Conservation (phyloP, 2,888 invertebrate genomes). For the Tachina fera region DNA sequence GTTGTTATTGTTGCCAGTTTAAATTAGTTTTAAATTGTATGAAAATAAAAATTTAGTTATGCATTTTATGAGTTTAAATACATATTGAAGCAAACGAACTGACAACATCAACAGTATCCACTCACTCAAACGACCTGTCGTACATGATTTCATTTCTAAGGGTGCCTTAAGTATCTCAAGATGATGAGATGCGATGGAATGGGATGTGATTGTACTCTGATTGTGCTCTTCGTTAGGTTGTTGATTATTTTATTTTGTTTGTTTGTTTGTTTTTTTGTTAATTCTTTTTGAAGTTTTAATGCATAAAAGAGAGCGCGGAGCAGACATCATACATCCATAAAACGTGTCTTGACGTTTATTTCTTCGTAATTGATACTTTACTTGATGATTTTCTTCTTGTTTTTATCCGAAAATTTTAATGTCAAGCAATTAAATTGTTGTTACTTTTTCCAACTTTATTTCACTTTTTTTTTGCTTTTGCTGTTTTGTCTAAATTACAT, state of each 20-base stretch:
- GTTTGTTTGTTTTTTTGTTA: neutral
- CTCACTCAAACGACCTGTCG: conserved; percentile 41
- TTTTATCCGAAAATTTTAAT: conserved; percentile 67
- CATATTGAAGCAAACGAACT: conserved; percentile 22
- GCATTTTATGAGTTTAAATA: conserved; percentile 61
- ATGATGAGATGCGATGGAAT: conserved; percentile 36
- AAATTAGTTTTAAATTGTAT: conserved; percentile 69
- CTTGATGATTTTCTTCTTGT: conserved; percentile 65
- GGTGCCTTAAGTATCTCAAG: conserved; percentile 54
- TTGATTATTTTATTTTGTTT: conserved; percentile 24
- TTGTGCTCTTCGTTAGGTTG: conserved; percentile 11
- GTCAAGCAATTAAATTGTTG: conserved; percentile 70
- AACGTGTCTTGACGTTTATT: conserved; percentile 71
- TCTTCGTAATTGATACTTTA: conserved; percentile 71
- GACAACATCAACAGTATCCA: conserved; percentile 36
- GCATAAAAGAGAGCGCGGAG: conserved; percentile 20
- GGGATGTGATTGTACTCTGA: conserved; percentile 31
- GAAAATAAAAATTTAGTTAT: conserved; percentile 66
- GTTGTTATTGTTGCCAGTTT: conserved; percentile 59
- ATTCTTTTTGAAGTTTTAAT: conserved; percentile 26
- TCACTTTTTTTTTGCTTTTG: conserved; percentile 24
- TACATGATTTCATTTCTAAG: conserved; percentile 43
- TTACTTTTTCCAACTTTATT: conserved; percentile 62
- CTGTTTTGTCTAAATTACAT: conserved; percentile 61
- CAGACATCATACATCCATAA: conserved; percentile 54